phyloP scores from a whole-genome alignment of 1,140 invertebrate genomes.

The Ptiloglossa arizonensis region DNA sequence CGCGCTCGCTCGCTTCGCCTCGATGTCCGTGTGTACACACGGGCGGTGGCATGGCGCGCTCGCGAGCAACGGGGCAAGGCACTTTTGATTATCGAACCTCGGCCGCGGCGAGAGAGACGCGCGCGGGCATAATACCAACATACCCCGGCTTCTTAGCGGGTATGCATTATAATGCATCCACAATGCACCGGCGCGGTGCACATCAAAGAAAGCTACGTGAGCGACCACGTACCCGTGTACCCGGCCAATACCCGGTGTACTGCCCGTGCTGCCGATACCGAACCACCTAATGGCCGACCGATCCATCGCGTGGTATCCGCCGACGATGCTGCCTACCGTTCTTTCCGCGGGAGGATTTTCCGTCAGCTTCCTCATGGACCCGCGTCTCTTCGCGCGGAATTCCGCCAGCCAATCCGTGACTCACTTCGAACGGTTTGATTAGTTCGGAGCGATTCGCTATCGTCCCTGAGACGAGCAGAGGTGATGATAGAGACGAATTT shows the following conservation, averaged over 20 bases:
- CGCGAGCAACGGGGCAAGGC: constrained; percentile 34
- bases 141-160: constrained; percentile 63
- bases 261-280: constrained; percentile 50
- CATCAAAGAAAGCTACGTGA: constrained; percentile 77
- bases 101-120: constrained; percentile 31
- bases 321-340: constrained; percentile 4
- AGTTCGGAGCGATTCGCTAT: too few relatives aligned
- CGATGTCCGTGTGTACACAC: too few relatives aligned
- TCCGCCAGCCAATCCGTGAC: too few relatives aligned
- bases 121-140: constrained; percentile 70
- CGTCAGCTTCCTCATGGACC: constrained; percentile 16
- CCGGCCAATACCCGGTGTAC: constrained; percentile 53
- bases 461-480: too few relatives aligned
- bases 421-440: too few relatives aligned
- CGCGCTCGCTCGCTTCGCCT: too few relatives aligned
- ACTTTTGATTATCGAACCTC: constrained; percentile 73
- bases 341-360: constrained; percentile 12
- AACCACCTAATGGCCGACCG: constrained; percentile 49
- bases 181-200: constrained; percentile 74
- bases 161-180: constrained; percentile 77
- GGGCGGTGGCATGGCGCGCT: too few relatives aligned
- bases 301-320: constrained; percentile 29
- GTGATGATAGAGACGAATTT: too few relatives aligned
- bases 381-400: background rate
- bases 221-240: constrained; percentile 59